phyloP scores from a whole-genome alignment of 2,888 invertebrate species.

The Troilus luridus region DNA sequence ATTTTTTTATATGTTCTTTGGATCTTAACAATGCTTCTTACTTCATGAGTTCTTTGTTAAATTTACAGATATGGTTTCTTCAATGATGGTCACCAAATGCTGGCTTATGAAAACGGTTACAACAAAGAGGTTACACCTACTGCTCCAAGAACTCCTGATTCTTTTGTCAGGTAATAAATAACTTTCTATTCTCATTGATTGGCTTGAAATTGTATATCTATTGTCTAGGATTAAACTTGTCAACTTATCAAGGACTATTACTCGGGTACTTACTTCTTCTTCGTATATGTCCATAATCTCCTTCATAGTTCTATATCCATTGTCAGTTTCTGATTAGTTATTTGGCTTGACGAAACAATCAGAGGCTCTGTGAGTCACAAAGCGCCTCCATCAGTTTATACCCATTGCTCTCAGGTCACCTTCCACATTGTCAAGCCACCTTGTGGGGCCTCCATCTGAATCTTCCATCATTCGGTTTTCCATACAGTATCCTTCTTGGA shows the following conservation, averaged over 20 bases:
- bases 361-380: too few relatives aligned
- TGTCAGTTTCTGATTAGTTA: too few relatives aligned
- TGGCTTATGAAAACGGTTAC: conserved; percentile 71
- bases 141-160: conserved; percentile 76
- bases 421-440: too few relatives aligned
- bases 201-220: not conserved
- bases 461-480: too few relatives aligned
- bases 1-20: too few relatives aligned
- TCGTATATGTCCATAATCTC: too few relatives aligned
- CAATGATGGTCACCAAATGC: conserved; percentile 68
- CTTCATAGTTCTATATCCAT: too few relatives aligned
- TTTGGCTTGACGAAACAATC: too few relatives aligned
- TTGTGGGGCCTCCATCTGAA: too few relatives aligned
- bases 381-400: too few relatives aligned
- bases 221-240: not conserved
- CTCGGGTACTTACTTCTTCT: not conserved
- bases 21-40: not conserved
- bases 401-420: too few relatives aligned
- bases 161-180: conserved; percentile 62
- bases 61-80: conserved; percentile 70
- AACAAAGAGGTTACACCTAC: conserved; percentile 75
- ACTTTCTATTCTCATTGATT: not conserved
- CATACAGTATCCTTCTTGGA: too few relatives aligned
- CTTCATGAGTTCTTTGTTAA: not conserved
- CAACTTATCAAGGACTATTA: not conserved